Evolutionary conservation across 2,888 invertebrate genomes (phyloP).

Genomic region (Polyommatus icarus): DNA sequence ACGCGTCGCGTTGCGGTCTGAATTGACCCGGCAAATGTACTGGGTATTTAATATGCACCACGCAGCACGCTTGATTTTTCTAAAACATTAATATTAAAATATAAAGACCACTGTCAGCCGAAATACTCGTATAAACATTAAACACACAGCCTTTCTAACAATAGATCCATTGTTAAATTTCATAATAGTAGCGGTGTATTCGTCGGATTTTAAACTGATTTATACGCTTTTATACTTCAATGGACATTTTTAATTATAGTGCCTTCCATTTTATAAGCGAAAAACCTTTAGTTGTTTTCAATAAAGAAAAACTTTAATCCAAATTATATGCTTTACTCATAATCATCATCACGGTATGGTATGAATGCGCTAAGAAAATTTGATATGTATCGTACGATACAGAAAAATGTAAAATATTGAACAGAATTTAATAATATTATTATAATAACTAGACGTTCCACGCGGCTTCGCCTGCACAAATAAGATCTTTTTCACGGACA

Average conservation of each 20-base stretch:
- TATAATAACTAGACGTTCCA: too few species aligned
- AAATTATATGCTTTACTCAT: neutral
- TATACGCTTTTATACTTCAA: conserved; percentile 6
- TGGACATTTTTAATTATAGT: conserved; percentile 9
- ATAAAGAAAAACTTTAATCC: neutral
- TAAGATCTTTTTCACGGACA: too few species aligned
- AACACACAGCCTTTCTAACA: neutral
- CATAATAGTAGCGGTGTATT: conserved; percentile 17
- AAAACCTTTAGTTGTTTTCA: neutral
- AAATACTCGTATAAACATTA: conserved; percentile 24
- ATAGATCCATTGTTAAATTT: conserved; percentile 9
- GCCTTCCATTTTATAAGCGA: neutral
- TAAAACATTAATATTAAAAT: conserved; percentile 10
- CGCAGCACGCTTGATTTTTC: neutral
- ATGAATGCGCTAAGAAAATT: neutral
- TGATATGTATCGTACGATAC: too few species aligned
- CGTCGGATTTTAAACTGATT: conserved; percentile 19
- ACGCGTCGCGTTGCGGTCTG: too few species aligned
- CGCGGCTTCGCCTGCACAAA: too few species aligned
- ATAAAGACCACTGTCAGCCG: neutral
- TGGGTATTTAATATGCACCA: too few species aligned
- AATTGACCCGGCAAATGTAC: too few species aligned
- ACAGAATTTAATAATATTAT: too few species aligned
- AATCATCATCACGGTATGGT: neutral
- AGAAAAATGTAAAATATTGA: too few species aligned